Conservation (phyloP, 1,140 invertebrate species). For the Achatina immaculata region DNA sequence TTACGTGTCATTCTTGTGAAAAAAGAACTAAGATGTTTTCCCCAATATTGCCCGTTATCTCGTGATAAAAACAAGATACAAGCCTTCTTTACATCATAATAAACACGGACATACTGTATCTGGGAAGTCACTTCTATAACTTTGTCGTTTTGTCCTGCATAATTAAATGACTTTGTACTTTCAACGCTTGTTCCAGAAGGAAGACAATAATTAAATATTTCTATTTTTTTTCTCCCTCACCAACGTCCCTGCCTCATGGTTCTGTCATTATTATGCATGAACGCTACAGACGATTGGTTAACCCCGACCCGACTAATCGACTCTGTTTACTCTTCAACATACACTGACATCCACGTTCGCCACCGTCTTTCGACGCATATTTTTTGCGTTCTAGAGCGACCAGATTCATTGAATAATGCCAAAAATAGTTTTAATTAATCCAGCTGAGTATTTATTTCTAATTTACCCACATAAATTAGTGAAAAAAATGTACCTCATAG, state of each 20-base stretch:
- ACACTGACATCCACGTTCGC: not conserved
- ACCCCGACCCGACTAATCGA: constrained; percentile 19
- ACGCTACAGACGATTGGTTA: constrained; percentile 17
- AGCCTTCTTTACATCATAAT: no score
- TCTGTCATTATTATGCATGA: constrained; percentile 27
- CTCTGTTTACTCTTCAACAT: constrained; percentile 1
- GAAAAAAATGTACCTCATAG: constrained; percentile 20
- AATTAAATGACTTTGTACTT: no score
- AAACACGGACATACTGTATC: no score
- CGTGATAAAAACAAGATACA: no score
- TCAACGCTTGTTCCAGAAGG: no score
- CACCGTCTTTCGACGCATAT: not conserved
- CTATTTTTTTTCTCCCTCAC: constrained; percentile 4
- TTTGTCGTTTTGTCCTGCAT: no score
- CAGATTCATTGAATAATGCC: not conserved
- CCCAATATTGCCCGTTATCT: no score
- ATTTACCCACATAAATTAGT: not conserved
- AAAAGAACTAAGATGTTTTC: no score
- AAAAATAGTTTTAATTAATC: not conserved
- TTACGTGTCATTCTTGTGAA: no score
- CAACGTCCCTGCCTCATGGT: constrained; percentile 13
- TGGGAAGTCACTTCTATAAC: no score
- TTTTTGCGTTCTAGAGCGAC: not conserved
- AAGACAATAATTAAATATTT: no score
- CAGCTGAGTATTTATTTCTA: not conserved